These are phyloP conservation scores for Casuarius casuarius DNA, from an alignment of 2,113 vertebrate species.

Conservation along the genomic window DNA sequence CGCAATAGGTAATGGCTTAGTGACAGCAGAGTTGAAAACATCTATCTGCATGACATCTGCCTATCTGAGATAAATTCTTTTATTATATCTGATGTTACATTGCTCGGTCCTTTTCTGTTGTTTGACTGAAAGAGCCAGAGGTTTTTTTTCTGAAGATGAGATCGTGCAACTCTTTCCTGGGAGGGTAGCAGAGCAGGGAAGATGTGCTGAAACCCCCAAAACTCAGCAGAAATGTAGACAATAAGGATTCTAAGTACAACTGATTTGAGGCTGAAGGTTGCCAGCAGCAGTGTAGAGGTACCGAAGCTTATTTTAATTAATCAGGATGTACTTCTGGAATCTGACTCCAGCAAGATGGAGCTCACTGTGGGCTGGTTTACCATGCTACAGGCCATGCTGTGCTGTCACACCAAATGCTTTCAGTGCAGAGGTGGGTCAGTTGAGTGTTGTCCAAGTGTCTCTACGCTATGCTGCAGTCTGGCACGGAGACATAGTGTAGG, in stretches of 20 bases:
- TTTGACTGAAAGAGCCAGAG: background rate
- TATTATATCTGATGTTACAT: background rate
- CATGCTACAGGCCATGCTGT: background rate
- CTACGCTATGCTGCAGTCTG: background rate
- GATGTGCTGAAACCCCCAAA: background rate
- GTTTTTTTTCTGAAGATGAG: background rate
- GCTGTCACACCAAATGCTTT: accelerated
- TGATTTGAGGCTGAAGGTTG: background rate
- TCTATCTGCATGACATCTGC: background rate
- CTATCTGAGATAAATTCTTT: background rate
- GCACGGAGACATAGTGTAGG: too few relatives aligned
- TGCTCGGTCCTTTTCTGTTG: background rate
- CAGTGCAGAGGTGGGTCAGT: accelerated
- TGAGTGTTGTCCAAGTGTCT: background rate
- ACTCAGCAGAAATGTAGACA: background rate
- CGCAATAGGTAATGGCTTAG: background rate
- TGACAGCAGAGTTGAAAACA: background rate
- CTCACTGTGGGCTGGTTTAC: background rate
- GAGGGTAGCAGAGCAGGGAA: background rate
- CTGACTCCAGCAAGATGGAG: background rate
- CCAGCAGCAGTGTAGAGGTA: background rate
- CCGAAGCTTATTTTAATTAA: background rate
- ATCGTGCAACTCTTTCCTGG: background rate
- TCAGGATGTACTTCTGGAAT: accelerated
- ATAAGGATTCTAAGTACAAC: background rate